Conservation (phyloP, 2,797 vertebrate genomes). For the Pygocentrus nattereri region DNA sequence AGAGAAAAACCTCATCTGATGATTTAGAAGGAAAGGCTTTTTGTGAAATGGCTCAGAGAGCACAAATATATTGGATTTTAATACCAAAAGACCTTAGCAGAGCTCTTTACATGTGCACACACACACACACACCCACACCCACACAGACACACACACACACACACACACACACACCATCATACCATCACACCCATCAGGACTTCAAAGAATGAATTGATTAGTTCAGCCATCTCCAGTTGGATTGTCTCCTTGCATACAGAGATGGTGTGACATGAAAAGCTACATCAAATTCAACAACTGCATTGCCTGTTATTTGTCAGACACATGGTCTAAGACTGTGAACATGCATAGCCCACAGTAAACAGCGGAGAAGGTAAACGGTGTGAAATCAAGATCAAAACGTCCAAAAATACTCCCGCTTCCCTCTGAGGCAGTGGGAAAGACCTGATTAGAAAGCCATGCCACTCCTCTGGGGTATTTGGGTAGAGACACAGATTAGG, state of each 20-base stretch:
- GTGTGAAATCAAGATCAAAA: constrained; percentile 52
- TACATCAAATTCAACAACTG: constrained; percentile 41
- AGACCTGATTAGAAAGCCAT: constrained; percentile 31
- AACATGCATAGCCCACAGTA: constrained; percentile 19
- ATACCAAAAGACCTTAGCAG: constrained; percentile 46
- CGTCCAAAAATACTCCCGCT: constrained; percentile 23
- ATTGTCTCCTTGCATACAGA: constrained; percentile 35
- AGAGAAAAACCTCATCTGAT: constrained; percentile 12
- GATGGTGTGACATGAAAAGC: constrained; percentile 47
- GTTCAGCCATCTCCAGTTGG: constrained; percentile 39
- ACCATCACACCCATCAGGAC: constrained; percentile 31
- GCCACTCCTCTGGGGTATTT: constrained; percentile 33
- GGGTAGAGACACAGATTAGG: constrained; percentile 55
- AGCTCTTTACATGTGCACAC: constrained; percentile 2
- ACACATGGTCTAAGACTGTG: constrained; percentile 10
- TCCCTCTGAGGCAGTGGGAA: constrained; percentile 22
- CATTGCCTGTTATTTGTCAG: constrained; percentile 43
- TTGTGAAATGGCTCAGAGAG: constrained; percentile 27
- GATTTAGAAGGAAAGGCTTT: constrained; percentile 24
- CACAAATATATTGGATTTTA: constrained; percentile 51
- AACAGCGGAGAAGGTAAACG: constrained; percentile 39
- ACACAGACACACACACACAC: constrained; percentile 9
- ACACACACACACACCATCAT: constrained; percentile 15
- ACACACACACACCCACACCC: constrained; percentile 12
- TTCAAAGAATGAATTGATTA: constrained; percentile 54